Evolutionary conservation across 2,797 vertebrate genomes (phyloP).

Genomic region (Catostomus latipinnis): DNA sequence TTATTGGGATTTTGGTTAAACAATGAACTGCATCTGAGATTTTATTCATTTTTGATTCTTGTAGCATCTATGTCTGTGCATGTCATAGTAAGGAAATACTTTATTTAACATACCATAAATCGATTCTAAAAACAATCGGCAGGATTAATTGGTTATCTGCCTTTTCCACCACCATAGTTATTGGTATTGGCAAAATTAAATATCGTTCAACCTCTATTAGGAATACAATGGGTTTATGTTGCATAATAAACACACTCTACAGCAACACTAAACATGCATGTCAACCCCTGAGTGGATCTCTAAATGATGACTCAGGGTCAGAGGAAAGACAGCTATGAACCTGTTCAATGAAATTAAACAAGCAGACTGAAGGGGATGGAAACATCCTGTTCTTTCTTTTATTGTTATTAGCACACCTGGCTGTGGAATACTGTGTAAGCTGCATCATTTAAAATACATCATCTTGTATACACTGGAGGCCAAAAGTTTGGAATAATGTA

Average conservation of each 20-base stretch:
- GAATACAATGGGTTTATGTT: constrained; percentile 18
- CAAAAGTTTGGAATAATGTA: too few relatives aligned
- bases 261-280: neutral
- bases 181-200: too few relatives aligned
- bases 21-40: too few relatives aligned
- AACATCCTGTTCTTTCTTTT: constrained; percentile 33
- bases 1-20: too few relatives aligned
- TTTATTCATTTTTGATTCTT: too few relatives aligned
- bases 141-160: too few relatives aligned
- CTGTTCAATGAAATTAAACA: constrained; percentile 6
- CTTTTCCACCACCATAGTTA: too few relatives aligned
- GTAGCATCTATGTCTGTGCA: too few relatives aligned
- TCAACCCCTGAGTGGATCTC: neutral
- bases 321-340: neutral
- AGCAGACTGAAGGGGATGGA: neutral
- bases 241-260: neutral
- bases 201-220: too few relatives aligned
- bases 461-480: neutral
- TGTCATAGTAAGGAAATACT: too few relatives aligned
- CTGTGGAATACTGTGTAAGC: neutral
- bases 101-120: too few relatives aligned
- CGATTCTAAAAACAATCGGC: too few relatives aligned
- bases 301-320: constrained; percentile 6
- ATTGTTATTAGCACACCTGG: neutral
- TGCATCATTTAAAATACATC: constrained; percentile 2